Percentiles rank a stretch among this genome's conserved stretches.
Evolutionary conservation across 2,888 invertebrate species (phyloP).

Genomic region (Netelia fuscicornis): DNA sequence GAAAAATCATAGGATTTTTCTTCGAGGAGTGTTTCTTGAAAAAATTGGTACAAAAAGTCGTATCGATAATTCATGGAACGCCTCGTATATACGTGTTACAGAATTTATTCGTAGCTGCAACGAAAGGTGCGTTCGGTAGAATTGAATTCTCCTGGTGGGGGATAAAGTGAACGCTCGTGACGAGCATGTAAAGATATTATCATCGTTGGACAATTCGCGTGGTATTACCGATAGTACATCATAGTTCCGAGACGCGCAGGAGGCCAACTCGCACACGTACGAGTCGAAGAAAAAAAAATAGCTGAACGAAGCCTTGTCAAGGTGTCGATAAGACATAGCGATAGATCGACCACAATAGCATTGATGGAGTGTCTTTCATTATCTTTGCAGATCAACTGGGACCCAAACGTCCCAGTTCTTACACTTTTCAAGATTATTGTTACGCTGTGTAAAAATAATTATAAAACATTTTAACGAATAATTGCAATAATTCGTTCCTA

Average conservation of each 20-base stretch:
- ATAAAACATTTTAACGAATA: not conserved
- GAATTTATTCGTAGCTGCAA: slow-evolving; percentile 34
- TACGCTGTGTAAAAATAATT: not conserved
- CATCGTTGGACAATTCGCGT: slow-evolving; percentile 26
- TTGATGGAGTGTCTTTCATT: slow-evolving; percentile 14
- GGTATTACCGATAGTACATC: slow-evolving; percentile 35
- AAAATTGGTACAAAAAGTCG: too few relatives aligned
- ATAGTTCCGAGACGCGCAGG: slow-evolving; percentile 18
- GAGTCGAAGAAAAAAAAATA: slow-evolving; percentile 1
- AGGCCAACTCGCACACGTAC: slow-evolving; percentile 6
- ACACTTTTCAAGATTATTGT: not conserved
- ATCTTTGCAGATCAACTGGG: not conserved
- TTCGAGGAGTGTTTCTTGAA: too few relatives aligned
- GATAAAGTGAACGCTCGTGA: slow-evolving; percentile 63
- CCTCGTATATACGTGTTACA: not conserved
- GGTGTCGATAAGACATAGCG: slow-evolving; percentile 50
- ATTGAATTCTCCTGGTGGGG: slow-evolving; percentile 34
- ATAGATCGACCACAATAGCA: slow-evolving; percentile 12
- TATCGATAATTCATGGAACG: too few relatives aligned
- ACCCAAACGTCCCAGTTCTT: not conserved
- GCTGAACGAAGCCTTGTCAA: slow-evolving; percentile 31
- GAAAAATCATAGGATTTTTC: too few relatives aligned
- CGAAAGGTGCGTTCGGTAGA: slow-evolving; percentile 2
- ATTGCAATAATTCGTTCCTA: not conserved
- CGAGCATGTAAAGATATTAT: slow-evolving; percentile 52